Evolutionary conservation across 2,113 vertebrate genomes (phyloP), one percentile per base, ranked within the genome.

Genomic region (Paedocypris sp.): DNA sequence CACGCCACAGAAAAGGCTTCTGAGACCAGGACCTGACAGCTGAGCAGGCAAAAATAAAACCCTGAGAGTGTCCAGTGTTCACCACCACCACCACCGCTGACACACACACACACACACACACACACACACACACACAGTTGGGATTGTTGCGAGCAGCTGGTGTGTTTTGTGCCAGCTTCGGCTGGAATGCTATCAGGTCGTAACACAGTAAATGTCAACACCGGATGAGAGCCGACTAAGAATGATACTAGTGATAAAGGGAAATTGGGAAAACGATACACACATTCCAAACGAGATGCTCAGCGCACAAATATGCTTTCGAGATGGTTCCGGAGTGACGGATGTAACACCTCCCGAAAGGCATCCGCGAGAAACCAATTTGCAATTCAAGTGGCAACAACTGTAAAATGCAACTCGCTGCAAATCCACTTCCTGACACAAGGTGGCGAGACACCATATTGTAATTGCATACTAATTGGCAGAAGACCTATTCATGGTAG

Each of bases 141-240:
- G 66, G 72, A 74, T 65, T 67, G 62, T 58, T 68, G 33, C 19
- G 67, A 76, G 68, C 76, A 77, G 74, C 78, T 77, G 75, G 69
- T 73, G 73, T 64, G 50, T 67, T 78, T 70, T 67, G 59, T 74
- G 73, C 74, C 78, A 77, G 70, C 72, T 71, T 71, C 50, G 51
- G 41, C 22, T 62, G 69, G 72, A 69, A 77, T 73, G 77, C 69
- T 72, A 73, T 69, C 16, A 46, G 68, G 42, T 68, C 70, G 66
- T 67, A 74, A 69, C 67, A 51, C 63, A 69, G 73, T 70, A 76
- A 70, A 68, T 71, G 76, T 75, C 78, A 79, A 69, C 69, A 75
- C 73, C 70, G 68, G 77, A 71, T 69, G 71, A 60, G 64, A 62
- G 67, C 63, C 13, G 38, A 46, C 56, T 31, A 58, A 57, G 58